Conservation (phyloP, 2,113 vertebrate species). For the Chaetura pelagica region DNA sequence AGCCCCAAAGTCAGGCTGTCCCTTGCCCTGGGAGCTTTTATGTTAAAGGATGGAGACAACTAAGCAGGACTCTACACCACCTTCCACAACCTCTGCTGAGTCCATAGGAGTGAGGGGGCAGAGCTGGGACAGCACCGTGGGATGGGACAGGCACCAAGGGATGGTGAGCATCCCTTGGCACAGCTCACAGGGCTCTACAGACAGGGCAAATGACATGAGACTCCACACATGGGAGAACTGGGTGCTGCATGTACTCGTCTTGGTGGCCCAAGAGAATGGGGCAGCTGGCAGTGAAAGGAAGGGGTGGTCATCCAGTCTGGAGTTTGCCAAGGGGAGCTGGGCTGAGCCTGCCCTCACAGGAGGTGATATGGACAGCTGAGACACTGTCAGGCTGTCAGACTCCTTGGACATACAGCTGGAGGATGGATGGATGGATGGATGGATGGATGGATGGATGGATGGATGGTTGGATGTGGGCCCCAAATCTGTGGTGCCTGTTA, state of each 20-base stretch:
- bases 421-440: no score
- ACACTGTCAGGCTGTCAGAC: no score
- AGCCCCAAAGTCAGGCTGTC: neutral
- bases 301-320: neutral
- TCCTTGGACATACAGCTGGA: neutral
- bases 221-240: neutral
- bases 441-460: no score
- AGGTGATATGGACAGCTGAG: neutral
- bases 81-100: neutral
- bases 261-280: no score
- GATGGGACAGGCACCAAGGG: fast-evolving
- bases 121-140: neutral
- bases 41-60: neutral
- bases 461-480: no score
- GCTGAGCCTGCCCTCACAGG: neutral
- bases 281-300: neutral
- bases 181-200: neutral
- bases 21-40: neutral
- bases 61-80: neutral
- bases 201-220: neutral
- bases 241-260: fast-evolving
- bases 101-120: no score
- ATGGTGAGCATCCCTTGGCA: neutral
- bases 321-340: fast-evolving
- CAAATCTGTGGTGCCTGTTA: neutral